Conservation (phyloP, 2,113 vertebrate species). For the Antigone vipio region DNA sequence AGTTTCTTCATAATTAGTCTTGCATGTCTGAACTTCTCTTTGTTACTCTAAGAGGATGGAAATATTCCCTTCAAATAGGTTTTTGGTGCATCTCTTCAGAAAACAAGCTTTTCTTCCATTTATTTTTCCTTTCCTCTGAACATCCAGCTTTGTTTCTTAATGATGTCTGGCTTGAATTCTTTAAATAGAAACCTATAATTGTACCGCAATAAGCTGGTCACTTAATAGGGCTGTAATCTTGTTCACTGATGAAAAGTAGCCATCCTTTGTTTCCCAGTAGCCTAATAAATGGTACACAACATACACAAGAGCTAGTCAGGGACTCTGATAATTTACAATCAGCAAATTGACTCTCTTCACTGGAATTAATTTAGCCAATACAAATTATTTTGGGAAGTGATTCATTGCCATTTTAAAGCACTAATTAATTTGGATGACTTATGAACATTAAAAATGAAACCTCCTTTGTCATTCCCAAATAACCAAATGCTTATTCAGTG, state of each 20-base stretch:
- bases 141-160: background rate
- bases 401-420: slow-evolving; percentile 38
- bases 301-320: slow-evolving; percentile 5
- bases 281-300: slow-evolving; percentile 15
- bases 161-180: slow-evolving; percentile 4
- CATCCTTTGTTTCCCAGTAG: slow-evolving; percentile 41
- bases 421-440: slow-evolving; percentile 62
- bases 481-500: slow-evolving; percentile 17
- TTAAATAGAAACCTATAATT: slow-evolving; percentile 19
- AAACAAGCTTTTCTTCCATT: background rate
- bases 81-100: background rate
- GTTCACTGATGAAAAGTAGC: slow-evolving; percentile 43
- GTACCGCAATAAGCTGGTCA: background rate
- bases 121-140: background rate
- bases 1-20: background rate
- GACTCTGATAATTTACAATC: slow-evolving; percentile 30
- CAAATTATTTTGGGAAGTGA: slow-evolving; percentile 60
- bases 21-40: background rate
- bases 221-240: slow-evolving; percentile 9
- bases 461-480: slow-evolving; percentile 54
- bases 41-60: background rate
- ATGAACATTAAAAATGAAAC: slow-evolving; percentile 40
- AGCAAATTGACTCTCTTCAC: slow-evolving; percentile 52
- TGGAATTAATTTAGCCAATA: slow-evolving; percentile 60
- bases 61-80: background rate